A percentile compares a stretch with the other conserved stretches of the same genome.
phyloP scores from a whole-genome alignment of 2,797 vertebrate species.

The Microctenopoma steveboyesi region DNA sequence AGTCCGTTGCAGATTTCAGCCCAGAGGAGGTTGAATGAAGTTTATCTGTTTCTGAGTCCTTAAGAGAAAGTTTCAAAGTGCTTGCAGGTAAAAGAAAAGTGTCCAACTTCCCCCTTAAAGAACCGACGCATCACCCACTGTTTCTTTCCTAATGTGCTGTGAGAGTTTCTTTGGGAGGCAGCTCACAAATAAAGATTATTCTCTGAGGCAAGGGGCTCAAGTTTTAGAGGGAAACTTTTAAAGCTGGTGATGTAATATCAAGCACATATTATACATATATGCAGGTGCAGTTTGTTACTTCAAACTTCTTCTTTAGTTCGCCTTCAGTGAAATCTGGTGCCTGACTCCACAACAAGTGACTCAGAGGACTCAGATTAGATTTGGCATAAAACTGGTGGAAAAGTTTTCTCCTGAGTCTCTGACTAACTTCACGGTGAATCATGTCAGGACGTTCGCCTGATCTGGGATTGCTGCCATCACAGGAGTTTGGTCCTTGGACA shows the following conservation, averaged over 20 bases:
- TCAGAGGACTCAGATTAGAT: not conserved
- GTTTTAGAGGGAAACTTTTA: constrained; percentile 9
- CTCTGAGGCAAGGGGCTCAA: constrained; percentile 26
- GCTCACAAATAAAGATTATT: constrained; percentile 30
- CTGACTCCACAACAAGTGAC: not conserved
- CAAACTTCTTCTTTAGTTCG: not conserved
- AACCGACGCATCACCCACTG: not conserved
- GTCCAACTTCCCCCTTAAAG: constrained; percentile 4
- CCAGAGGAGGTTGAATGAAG: constrained; percentile 14
- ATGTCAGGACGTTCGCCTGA: not conserved
- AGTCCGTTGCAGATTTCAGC: not conserved
- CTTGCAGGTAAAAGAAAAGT: constrained; percentile 38
- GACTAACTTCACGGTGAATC: not conserved
- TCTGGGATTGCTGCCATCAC: not conserved
- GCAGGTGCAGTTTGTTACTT: not conserved
- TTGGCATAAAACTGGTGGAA: not conserved
- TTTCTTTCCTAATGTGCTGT: constrained; percentile 13
- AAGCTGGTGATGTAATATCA: constrained; percentile 27
- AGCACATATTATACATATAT: not conserved
- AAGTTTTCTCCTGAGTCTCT: not conserved
- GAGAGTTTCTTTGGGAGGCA: constrained; percentile 26
- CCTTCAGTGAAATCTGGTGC: not conserved
- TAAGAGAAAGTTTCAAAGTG: constrained; percentile 50
- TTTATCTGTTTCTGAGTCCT: constrained; percentile 17
- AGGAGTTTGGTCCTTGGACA: not conserved